Conservation (phyloP, 2,888 invertebrate species). For the Malacosoma neustria region DNA sequence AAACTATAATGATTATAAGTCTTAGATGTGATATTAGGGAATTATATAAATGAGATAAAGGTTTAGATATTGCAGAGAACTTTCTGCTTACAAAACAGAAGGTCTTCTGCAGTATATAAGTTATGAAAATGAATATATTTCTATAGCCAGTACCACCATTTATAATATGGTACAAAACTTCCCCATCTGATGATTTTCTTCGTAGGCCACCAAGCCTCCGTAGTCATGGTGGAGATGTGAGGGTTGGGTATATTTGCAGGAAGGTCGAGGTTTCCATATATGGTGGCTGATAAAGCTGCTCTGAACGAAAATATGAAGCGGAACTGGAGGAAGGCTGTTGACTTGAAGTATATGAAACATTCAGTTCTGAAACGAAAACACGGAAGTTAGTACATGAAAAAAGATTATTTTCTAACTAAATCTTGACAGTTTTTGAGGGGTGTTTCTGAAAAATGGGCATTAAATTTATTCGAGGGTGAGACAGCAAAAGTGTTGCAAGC, state of each 20-base stretch:
- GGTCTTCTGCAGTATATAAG: no score
- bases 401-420: no score
- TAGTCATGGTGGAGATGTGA: constrained; percentile 18
- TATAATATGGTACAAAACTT: constrained; percentile 11
- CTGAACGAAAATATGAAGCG: constrained; percentile 40
- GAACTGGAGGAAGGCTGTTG: constrained; percentile 37
- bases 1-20: no score
- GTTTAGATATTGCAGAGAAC: no score
- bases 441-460: no score
- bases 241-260: constrained; percentile 21
- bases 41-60: no score
- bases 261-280: constrained; percentile 26
- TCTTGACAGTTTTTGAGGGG: no score
- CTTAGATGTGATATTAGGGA: no score
- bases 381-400: no score
- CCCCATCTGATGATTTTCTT: constrained; percentile 6
- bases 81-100: no score
- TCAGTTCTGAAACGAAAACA: constrained; percentile 33
- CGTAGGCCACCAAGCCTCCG: constrained; percentile 27
- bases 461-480: no score
- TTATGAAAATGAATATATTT: not conserved
- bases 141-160: constrained; percentile 11
- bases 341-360: constrained; percentile 44
- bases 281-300: constrained; percentile 26
- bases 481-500: no score